Conservation (phyloP, 2,797 vertebrate genomes). For the Dryobates pubescens region DNA sequence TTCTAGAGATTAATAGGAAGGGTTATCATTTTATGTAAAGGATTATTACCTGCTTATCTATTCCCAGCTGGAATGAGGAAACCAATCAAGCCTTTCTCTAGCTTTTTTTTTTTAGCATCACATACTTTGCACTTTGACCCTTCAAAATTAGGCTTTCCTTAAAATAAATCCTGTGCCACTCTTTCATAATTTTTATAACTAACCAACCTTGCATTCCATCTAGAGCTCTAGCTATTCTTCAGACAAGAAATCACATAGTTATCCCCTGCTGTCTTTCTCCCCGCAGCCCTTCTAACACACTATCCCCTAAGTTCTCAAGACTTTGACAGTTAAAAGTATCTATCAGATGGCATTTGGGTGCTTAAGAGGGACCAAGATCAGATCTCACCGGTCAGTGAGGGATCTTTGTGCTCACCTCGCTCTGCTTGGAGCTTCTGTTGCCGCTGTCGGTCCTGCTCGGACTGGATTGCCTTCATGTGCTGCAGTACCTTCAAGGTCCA, state of each 20-base stretch:
- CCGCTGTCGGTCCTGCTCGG: conserved; percentile 86
- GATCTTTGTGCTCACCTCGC: conserved; percentile 79
- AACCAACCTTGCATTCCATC: neutral
- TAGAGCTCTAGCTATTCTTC: neutral
- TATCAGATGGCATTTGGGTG: neutral
- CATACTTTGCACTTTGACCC: neutral
- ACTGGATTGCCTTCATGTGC: conserved; percentile 91
- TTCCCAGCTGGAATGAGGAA: neutral
- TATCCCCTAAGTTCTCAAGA: neutral
- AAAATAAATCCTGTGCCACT: neutral
- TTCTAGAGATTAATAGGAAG: conserved; percentile 73
- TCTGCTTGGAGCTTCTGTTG: conserved; percentile 89
- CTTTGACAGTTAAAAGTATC: neutral
- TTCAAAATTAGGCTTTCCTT: neutral
- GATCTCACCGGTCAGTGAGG: neutral
- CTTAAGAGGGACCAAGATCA: neutral
- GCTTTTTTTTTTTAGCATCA: neutral
- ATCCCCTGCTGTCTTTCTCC: neutral
- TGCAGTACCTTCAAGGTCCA: conserved; percentile 86
- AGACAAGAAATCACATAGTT: neutral
- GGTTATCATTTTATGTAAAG: neutral
- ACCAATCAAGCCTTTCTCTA: neutral
- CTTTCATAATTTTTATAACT: neutral
- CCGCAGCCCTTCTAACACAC: neutral
- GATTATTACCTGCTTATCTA: neutral